phyloP scores from a whole-genome alignment of 2,888 invertebrate genomes.

The Clitarchus hookeri region DNA sequence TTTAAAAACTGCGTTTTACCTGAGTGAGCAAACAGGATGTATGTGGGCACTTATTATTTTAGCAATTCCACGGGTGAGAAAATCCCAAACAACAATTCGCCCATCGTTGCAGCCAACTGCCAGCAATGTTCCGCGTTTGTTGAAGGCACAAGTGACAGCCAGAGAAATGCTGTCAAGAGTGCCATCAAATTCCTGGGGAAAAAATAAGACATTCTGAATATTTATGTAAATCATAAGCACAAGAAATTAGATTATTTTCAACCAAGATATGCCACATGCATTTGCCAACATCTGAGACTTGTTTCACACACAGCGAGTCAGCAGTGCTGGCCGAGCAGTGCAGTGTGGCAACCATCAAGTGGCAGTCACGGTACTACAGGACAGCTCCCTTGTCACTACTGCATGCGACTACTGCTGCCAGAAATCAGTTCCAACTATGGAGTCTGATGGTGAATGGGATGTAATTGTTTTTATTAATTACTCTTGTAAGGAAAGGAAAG shows the following conservation, averaged over 20 bases:
- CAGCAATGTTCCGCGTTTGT: slow-evolving; percentile 90
- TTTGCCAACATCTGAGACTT: too few relatives aligned
- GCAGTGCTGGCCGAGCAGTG: too few relatives aligned
- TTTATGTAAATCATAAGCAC: neutral
- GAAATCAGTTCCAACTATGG: too few relatives aligned
- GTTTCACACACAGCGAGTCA: too few relatives aligned
- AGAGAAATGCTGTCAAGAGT: slow-evolving; percentile 93
- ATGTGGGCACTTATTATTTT: slow-evolving; percentile 97
- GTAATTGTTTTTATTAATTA: too few relatives aligned
- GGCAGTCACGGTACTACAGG: too few relatives aligned
- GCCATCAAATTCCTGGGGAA: slow-evolving; percentile 88
- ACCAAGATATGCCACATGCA: too few relatives aligned
- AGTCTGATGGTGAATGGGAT: too few relatives aligned
- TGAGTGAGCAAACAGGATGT: slow-evolving; percentile 87
- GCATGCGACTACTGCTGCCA: too few relatives aligned
- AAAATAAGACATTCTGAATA: slow-evolving; percentile 38
- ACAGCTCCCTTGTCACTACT: too few relatives aligned
- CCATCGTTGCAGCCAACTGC: slow-evolving; percentile 99
- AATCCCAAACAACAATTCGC: slow-evolving; percentile 97
- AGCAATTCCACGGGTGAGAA: slow-evolving; percentile 94
- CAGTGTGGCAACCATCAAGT: too few relatives aligned
- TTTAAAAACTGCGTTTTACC: slow-evolving; percentile 53
- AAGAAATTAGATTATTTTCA: slow-evolving; percentile 15
- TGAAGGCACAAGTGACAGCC: slow-evolving; percentile 94
- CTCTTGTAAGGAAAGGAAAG: too few relatives aligned